phyloP scores from a whole-genome alignment of 2,888 invertebrate species.

The Alloplasta piceator region DNA sequence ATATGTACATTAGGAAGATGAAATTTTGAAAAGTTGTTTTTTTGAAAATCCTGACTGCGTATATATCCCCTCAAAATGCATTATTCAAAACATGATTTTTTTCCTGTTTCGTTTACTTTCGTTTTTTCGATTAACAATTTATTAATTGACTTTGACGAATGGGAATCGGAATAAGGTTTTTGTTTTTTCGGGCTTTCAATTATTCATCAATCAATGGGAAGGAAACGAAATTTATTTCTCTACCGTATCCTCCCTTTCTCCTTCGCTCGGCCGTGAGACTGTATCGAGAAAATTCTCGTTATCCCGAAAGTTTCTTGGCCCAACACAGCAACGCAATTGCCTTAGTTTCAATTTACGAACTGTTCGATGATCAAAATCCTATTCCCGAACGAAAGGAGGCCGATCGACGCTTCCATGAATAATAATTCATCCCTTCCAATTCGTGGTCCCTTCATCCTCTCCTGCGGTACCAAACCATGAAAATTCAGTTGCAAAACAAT shows the following conservation, averaged over 20 bases:
- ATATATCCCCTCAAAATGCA: too few species aligned
- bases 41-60: too few species aligned
- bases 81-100: too few species aligned
- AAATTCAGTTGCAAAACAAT: constrained; percentile 40
- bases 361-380: constrained; percentile 15
- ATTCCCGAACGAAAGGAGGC: constrained; percentile 20
- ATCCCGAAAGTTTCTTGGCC: constrained; percentile 19
- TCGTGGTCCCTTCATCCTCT: not conserved
- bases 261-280: not conserved
- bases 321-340: constrained; percentile 24
- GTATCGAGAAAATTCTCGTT: constrained; percentile 16
- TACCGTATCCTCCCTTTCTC: not conserved
- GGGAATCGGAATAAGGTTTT: constrained; percentile 27
- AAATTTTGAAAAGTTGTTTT: too few species aligned
- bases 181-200: constrained; percentile 7
- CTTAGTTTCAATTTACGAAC: constrained; percentile 48
- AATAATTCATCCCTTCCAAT: constrained; percentile 27
- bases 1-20: too few species aligned
- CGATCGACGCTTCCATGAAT: constrained; percentile 47
- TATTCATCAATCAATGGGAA: constrained; percentile 33
- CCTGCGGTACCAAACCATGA: constrained; percentile 22
- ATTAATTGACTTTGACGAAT: constrained; percentile 29
- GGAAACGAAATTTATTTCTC: constrained; percentile 23
- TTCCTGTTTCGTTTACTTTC: not conserved
- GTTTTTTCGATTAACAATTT: constrained; percentile 2